A percentile compares a stretch with the other conserved stretches of the same genome.
These are phyloP conservation scores for Camarhynchus parvulus DNA, from an alignment of 2,113 vertebrate species.

Conservation along the genomic window DNA sequence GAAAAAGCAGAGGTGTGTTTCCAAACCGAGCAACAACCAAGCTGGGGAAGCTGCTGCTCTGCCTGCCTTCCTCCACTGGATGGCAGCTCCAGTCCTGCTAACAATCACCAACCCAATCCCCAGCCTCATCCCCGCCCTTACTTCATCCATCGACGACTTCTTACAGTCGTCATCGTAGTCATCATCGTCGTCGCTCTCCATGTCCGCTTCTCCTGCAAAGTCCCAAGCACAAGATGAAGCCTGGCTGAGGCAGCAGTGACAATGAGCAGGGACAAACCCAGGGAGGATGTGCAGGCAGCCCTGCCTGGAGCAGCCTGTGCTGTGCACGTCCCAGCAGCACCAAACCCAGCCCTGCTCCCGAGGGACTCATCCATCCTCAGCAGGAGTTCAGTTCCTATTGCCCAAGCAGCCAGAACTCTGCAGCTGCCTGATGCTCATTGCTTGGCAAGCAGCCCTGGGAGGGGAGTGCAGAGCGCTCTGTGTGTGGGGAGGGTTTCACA, in stretches of 20 bases:
- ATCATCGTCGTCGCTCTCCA: conserved; percentile 93
- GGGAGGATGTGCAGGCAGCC: background rate
- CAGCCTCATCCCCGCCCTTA: conserved; percentile 47
- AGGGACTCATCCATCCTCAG: background rate
- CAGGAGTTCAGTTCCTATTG: background rate
- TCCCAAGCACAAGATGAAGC: conserved; percentile 43
- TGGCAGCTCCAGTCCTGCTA: conserved; percentile 56
- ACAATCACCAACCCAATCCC: background rate
- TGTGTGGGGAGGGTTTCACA: background rate
- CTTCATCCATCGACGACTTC: conserved; percentile 97
- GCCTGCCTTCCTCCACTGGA: conserved; percentile 57
- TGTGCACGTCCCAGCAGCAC: background rate
- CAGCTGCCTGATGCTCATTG: background rate
- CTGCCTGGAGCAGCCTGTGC: background rate
- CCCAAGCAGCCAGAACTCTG: background rate
- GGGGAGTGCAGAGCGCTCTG: background rate
- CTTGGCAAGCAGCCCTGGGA: background rate
- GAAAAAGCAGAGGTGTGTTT: background rate
- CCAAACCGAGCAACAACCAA: background rate
- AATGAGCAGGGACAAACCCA: background rate
- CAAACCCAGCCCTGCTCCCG: background rate
- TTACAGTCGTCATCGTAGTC: conserved; percentile 97
- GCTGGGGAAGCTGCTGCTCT: background rate
- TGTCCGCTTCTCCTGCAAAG: conserved; percentile 89
- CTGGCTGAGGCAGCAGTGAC: background rate